Base-by-base conservation (phyloP, 2,113 vertebrate species). In the Halcyon senegalensis region DNA sequence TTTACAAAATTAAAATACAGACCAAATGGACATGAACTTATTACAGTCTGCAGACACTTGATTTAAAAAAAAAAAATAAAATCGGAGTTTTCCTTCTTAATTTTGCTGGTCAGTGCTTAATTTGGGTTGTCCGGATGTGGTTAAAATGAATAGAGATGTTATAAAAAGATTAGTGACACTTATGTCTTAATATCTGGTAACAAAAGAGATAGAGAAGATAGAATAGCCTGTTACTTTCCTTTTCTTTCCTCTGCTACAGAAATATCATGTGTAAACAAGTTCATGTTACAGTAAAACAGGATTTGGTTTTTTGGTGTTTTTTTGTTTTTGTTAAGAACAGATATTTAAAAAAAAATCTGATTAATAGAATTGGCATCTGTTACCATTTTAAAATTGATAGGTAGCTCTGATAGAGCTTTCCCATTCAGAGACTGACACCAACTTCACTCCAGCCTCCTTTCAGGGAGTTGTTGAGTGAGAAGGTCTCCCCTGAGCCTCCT, bases 381-480 rank as follows among this genome's bases (percentile, higher is more conserved):
- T 25, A 3, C 14, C 30, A 7, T 35, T 87, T 91, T 0, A 7
- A 43, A 69, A 84, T 13, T 2, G 3, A 5, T 35, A 10, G 0
- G 2, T 23, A 84, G 13, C 50, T 56, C 39, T 55, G 11, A 3
- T 53, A 43, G 67, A 76, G 30, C 2, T 62, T 55, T 4, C 10
- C 17, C 11, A 1, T 59, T 76, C 33, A 63, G 21, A 37, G 30
- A 59, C 50, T 25, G 12, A 51, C 23, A 25, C 50, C 13, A 24
- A 51, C 50, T 51, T 51, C 13, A 51, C 23, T 46, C 8, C 46
- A 46, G 5, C 23, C 24, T 51, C 50, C 50, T 51, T 27, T 51
- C 23, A 25, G 50, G 50, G 50, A 51, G 50, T 24, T 50, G 48
- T 51, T 13, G 24, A 51, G 50, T 13, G 50, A 51, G 50, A 51